phyloP scores from a whole-genome alignment of 2,797 vertebrate species.

The Sciurus carolinensis region DNA sequence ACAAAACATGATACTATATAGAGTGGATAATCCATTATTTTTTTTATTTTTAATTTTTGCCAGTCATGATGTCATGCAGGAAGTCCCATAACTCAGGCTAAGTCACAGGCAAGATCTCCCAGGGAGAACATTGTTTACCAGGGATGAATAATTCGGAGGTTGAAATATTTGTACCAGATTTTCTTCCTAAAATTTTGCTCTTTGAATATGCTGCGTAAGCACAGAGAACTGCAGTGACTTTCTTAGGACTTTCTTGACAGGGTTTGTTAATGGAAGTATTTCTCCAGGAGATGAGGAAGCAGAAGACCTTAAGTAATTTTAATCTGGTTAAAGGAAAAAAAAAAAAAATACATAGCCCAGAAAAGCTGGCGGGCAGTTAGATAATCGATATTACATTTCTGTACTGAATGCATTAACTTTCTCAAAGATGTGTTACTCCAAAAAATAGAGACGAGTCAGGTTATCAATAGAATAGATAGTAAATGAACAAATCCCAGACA shows the following conservation, averaged over 20 bases:
- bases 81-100: background rate
- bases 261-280: background rate
- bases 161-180: background rate
- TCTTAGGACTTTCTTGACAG: background rate
- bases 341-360: background rate
- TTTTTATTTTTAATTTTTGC: constrained; percentile 41
- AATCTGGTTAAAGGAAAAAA: background rate
- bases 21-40: background rate
- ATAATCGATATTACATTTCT: background rate
- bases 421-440: background rate
- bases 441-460: background rate
- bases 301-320: background rate
- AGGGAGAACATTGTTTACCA: background rate
- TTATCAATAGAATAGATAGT: background rate
- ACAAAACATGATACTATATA: background rate
- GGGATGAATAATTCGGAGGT: background rate
- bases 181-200: background rate
- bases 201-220: background rate
- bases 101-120: background rate
- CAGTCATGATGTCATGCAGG: background rate
- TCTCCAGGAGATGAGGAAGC: background rate
- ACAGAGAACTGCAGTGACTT: background rate
- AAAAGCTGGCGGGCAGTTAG: background rate
- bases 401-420: background rate
- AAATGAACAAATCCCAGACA: background rate